These are phyloP conservation scores for Mirounga angustirostris DNA, from an alignment of 2,113 vertebrate genomes.

Conservation along the genomic window DNA sequence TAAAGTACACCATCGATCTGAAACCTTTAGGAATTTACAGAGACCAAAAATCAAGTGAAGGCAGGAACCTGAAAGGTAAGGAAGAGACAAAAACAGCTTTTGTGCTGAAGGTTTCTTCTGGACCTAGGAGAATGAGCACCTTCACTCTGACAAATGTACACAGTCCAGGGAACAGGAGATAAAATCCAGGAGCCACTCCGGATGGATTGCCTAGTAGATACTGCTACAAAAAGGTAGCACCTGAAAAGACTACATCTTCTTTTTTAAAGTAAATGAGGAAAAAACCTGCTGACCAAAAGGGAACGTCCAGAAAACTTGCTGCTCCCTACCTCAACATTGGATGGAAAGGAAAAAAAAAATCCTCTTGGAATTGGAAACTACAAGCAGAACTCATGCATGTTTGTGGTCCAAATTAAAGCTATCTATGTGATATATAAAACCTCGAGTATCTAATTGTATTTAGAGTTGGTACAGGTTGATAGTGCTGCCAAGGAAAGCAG, in stretches of 20 bases:
- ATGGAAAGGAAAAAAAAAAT: neutral
- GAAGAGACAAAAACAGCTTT: neutral
- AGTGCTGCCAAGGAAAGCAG: neutral
- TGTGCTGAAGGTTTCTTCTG: neutral
- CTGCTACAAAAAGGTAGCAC: neutral
- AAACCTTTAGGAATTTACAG: neutral
- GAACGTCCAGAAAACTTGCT: neutral
- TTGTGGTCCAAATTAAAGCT: neutral
- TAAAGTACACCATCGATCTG: neutral
- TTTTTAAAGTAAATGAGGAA: neutral
- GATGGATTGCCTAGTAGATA: neutral
- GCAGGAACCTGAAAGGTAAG: neutral
- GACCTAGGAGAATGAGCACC: neutral
- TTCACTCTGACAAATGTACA: neutral
- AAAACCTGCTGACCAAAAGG: neutral
- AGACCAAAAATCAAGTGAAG: neutral
- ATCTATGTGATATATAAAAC: neutral
- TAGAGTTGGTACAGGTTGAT: neutral
- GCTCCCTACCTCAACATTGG: neutral
- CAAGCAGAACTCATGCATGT: neutral
- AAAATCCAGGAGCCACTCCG: neutral
- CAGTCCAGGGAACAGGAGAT: neutral
- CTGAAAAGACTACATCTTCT: neutral
- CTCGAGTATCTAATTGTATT: neutral
- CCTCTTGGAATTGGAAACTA: slow-evolving; percentile 23